These are phyloP conservation scores for Kobus ellipsiprymnus DNA, from an alignment of 2,113 vertebrate species.

Conservation along the genomic window DNA sequence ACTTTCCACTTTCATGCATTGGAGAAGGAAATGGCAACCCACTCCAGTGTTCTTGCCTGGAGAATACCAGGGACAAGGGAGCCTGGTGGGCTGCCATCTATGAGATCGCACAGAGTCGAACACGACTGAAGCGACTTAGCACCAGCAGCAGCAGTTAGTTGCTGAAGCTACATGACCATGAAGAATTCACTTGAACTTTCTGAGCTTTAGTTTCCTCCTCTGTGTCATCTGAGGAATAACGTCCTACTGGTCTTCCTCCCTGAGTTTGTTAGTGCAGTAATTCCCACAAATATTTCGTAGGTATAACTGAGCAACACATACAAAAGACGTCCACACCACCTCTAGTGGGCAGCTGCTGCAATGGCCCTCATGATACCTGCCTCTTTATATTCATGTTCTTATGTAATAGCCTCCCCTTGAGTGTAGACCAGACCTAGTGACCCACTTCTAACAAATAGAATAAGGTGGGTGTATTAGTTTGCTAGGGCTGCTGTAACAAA, in stretches of 20 bases:
- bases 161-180: neutral
- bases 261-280: neutral
- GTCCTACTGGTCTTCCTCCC: neutral
- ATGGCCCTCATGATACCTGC: too few relatives aligned
- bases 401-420: neutral
- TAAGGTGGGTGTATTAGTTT: neutral
- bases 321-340: neutral
- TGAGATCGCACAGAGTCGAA: fast-evolving
- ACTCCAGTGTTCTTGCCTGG: too few relatives aligned
- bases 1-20: too few relatives aligned
- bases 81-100: too few relatives aligned
- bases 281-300: neutral
- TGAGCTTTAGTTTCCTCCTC: neutral
- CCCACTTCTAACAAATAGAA: neutral
- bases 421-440: neutral
- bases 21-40: too few relatives aligned
- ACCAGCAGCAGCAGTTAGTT: neutral
- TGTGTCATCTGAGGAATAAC: neutral
- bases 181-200: neutral
- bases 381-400: neutral
- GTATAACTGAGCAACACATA: neutral
- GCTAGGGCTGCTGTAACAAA: neutral
- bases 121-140: too few relatives aligned
- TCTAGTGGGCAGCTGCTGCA: neutral
- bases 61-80: too few relatives aligned